phyloP scores from a whole-genome alignment of 2,113 vertebrate species.

The Arizona elegans region DNA sequence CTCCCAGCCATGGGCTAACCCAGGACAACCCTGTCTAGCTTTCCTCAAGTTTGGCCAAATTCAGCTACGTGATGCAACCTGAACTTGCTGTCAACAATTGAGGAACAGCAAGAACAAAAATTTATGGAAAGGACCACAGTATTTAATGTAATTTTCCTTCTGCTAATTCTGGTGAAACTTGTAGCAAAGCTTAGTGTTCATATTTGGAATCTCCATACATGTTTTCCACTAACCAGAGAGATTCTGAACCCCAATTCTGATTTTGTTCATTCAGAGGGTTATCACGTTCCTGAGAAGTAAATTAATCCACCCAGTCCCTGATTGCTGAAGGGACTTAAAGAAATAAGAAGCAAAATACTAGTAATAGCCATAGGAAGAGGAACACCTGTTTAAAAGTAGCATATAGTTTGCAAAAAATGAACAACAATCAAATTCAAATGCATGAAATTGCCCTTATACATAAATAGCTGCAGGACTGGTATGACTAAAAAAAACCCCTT shows the following conservation, averaged over 20 bases:
- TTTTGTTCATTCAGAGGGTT: background rate
- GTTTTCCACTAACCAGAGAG: background rate
- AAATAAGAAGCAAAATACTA: background rate
- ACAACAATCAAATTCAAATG: background rate
- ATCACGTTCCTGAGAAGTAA: background rate
- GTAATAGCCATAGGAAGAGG: background rate
- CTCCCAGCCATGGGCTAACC: background rate
- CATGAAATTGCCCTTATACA: background rate
- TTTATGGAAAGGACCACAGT: background rate
- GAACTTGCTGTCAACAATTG: background rate
- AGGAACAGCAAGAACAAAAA: background rate
- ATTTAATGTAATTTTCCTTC: background rate
- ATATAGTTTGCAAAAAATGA: background rate
- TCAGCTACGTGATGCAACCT: background rate
- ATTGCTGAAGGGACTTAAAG: background rate
- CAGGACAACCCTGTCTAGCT: background rate
- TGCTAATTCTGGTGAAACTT: background rate
- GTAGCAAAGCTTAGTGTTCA: background rate
- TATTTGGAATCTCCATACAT: background rate
- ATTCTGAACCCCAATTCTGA: background rate
- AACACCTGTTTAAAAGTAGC: background rate
- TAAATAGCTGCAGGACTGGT: conserved; percentile 10
- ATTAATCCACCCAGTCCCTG: background rate
- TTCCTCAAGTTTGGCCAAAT: background rate
- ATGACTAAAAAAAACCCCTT: background rate